phyloP scores from a whole-genome alignment of 2,797 vertebrate genomes.

The Bryconaethiops microstoma region DNA sequence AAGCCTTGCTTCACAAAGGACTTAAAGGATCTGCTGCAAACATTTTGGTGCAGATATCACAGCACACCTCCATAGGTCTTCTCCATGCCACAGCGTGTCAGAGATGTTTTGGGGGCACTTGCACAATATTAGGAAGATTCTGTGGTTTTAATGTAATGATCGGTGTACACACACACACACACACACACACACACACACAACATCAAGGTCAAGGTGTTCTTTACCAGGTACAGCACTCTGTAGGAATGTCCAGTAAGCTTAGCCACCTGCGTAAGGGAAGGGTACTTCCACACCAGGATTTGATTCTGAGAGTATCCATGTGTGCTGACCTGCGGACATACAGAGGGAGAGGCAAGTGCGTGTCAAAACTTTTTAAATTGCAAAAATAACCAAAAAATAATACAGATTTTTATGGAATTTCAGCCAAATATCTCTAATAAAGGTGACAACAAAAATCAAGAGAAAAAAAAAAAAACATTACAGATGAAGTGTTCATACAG shows the following conservation, averaged over 20 bases:
- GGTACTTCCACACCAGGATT: constrained; percentile 99
- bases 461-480: background rate
- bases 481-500: background rate
- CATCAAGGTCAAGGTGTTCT: constrained; percentile 67
- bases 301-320: constrained; percentile 99
- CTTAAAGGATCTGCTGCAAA: no score
- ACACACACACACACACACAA: no score
- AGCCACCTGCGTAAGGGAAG: constrained; percentile 97
- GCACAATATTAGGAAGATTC: no score
- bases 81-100: no score
- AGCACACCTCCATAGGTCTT: no score
- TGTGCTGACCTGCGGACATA: constrained; percentile 88
- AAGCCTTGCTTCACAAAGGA: no score
- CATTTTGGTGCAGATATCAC: no score
- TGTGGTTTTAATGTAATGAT: no score
- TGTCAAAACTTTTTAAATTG: background rate
- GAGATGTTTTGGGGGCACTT: no score
- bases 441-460: background rate
- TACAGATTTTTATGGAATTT: no score
- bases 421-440: background rate
- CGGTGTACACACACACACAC: no score
- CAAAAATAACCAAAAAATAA: background rate
- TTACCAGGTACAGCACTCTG: constrained; percentile 92
- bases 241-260: constrained; percentile 98
- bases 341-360: background rate